These are phyloP conservation scores for Proteles cristata DNA, from an alignment of 2,113 vertebrate species.

Conservation along the genomic window DNA sequence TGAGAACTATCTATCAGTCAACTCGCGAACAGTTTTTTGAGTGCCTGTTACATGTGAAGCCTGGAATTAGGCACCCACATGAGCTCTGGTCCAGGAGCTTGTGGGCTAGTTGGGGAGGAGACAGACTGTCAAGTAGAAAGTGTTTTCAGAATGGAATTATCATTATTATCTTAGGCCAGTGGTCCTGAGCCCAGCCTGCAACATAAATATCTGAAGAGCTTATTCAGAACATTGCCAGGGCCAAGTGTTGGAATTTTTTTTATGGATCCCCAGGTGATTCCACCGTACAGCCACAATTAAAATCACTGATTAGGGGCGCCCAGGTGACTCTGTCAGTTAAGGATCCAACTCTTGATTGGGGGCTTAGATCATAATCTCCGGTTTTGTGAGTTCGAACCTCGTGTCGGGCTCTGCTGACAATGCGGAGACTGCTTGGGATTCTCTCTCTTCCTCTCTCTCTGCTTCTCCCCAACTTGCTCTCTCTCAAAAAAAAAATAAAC, in stretches of 20 bases:
- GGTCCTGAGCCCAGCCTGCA: background rate
- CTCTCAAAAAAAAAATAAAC: background rate
- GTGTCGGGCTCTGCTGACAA: background rate
- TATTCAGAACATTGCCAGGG: background rate
- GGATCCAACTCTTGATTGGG: background rate
- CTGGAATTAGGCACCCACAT: background rate
- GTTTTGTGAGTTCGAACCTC: too few relatives aligned
- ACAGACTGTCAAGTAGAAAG: background rate
- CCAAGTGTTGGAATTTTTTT: background rate
- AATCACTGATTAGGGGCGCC: background rate
- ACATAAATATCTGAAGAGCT: conserved; percentile 29
- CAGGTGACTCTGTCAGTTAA: background rate
- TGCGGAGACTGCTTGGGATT: too few relatives aligned
- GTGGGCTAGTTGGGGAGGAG: background rate
- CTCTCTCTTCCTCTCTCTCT: background rate
- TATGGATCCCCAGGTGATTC: background rate
- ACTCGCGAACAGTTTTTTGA: background rate
- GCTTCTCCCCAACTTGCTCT: background rate
- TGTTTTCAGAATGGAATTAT: background rate
- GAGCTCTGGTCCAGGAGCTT: background rate
- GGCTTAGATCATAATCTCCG: background rate
- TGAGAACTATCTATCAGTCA: conserved; percentile 18
- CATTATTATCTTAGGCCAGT: background rate
- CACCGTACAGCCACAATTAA: conserved; percentile 21
- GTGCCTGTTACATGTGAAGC: background rate